Conservation (phyloP, 2,888 invertebrate species). For the Platyscelio sp. region DNA sequence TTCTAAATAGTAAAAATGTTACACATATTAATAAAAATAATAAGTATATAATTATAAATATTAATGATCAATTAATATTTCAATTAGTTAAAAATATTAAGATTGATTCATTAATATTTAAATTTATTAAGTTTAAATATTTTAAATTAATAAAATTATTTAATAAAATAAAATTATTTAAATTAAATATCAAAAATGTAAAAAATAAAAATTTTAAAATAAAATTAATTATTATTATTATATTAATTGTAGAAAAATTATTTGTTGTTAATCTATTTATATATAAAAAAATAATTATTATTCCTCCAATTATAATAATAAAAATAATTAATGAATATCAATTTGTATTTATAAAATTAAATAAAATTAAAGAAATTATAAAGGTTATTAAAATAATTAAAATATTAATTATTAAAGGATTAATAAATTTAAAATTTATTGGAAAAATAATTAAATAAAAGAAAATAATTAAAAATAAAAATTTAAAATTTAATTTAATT, state of each 20-base stretch:
- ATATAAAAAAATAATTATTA: slow-evolving; percentile 89
- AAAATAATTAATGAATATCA: slow-evolving; percentile 89
- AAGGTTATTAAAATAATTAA: slow-evolving; percentile 86
- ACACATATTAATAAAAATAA: too few species aligned
- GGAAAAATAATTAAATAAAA: not conserved
- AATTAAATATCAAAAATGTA: too few species aligned
- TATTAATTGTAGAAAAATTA: slow-evolving; percentile 51
- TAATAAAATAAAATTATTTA: too few species aligned
- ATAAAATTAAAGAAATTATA: slow-evolving; percentile 85
- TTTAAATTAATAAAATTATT: too few species aligned
- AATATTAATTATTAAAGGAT: slow-evolving; percentile 76
- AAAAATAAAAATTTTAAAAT: not conserved
- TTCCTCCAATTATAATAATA: slow-evolving; percentile 88
- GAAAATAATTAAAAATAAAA: slow-evolving; percentile 84
- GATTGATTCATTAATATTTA: too few species aligned
- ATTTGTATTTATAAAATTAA: slow-evolving; percentile 83
- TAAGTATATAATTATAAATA: too few species aligned
- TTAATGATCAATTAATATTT: too few species aligned
- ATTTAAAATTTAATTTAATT: slow-evolving; percentile 81
- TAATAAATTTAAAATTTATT: not conserved
- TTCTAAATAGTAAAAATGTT: too few species aligned
- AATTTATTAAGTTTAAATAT: too few species aligned
- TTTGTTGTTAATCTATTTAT: slow-evolving; percentile 85
- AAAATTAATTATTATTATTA: not conserved
- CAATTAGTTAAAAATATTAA: too few species aligned